phyloP scores from a whole-genome alignment of 1,140 invertebrate species.

The Phymastichus coffea region DNA sequence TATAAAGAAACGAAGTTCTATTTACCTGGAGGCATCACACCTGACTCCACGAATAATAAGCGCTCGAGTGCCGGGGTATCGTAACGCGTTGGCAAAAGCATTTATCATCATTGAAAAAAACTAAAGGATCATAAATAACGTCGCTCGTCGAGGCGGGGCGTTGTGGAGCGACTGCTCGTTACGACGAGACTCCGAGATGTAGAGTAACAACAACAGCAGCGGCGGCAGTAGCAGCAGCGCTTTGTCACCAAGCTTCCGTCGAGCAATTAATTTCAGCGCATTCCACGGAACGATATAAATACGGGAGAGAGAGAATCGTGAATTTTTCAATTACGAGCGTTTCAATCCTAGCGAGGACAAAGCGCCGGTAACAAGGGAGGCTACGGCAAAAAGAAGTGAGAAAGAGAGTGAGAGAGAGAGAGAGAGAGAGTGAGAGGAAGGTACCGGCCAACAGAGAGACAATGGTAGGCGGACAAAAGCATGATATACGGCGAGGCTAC shows the following conservation, averaged over 20 bases:
- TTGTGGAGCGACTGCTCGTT: neutral
- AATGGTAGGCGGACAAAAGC: conserved; percentile 55
- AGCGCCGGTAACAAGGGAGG: too few relatives aligned
- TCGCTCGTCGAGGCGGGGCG: neutral
- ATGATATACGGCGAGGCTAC: conserved; percentile 51
- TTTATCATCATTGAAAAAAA: too few relatives aligned
- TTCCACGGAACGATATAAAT: conserved; percentile 5
- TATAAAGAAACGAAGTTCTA: too few relatives aligned
- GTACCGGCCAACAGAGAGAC: conserved; percentile 43
- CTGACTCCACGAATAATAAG: too few relatives aligned
- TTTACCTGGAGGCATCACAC: too few relatives aligned
- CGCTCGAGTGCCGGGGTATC: too few relatives aligned
- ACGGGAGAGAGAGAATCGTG: neutral
- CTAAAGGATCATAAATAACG: neutral
- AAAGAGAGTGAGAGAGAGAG: too few relatives aligned
- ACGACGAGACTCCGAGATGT: too few relatives aligned
- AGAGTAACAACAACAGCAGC: too few relatives aligned
- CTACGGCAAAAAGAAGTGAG: neutral
- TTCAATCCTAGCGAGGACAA: too few relatives aligned
- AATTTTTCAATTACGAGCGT: conserved; percentile 38
- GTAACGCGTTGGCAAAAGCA: too few relatives aligned
- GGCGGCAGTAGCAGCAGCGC: neutral
- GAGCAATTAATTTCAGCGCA: conserved; percentile 20
- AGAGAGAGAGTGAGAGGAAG: conserved; percentile 26
- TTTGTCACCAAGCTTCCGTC: conserved; percentile 9